A percentile compares a stretch with the other conserved stretches of the same genome.
phyloP scores from a whole-genome alignment of 1,140 invertebrate genomes.

The Micrasema longulum region DNA sequence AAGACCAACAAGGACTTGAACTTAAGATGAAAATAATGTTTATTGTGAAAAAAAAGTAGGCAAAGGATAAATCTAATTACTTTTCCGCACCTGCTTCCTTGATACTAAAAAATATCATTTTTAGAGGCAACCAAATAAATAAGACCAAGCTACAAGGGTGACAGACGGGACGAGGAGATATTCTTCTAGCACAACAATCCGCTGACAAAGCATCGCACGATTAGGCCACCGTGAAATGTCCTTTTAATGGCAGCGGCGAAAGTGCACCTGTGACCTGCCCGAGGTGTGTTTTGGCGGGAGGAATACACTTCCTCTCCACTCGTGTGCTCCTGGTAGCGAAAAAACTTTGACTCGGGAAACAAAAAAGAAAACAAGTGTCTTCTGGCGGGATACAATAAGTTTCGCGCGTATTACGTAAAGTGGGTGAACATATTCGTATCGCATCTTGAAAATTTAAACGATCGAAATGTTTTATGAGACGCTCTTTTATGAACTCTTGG shows the following conservation, averaged over 20 bases:
- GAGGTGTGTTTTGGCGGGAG: constrained; percentile 9
- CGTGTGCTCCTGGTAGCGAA: constrained; percentile 25
- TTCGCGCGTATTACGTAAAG: constrained; percentile 19
- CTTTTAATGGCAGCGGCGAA: constrained; percentile 50
- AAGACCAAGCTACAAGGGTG: constrained; percentile 14
- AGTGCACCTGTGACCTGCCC: constrained; percentile 44
- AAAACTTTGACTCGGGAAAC: constrained; percentile 20
- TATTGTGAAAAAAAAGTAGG: too few relatives aligned
- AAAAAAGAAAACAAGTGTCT: constrained; percentile 32
- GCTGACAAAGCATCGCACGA: constrained; percentile 32
- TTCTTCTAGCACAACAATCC: constrained; percentile 33
- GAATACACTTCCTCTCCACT: not conserved
- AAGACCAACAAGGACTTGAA: too few relatives aligned
- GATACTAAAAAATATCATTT: not conserved
- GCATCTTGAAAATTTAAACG: too few relatives aligned
- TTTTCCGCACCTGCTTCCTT: too few relatives aligned
- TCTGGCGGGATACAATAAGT: constrained; percentile 20
- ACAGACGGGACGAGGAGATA: constrained; percentile 29
- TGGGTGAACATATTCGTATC: too few relatives aligned
- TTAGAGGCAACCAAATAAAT: constrained; percentile 19
- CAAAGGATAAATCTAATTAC: too few relatives aligned
- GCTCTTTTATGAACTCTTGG: too few relatives aligned
- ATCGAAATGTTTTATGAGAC: too few relatives aligned
- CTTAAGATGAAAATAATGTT: too few relatives aligned
- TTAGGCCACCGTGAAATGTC: constrained; percentile 47